Percentiles rank a stretch among this genome's conserved stretches.
phyloP scores from a whole-genome alignment of 2,888 invertebrate species.

The Epistrophe eligans region DNA sequence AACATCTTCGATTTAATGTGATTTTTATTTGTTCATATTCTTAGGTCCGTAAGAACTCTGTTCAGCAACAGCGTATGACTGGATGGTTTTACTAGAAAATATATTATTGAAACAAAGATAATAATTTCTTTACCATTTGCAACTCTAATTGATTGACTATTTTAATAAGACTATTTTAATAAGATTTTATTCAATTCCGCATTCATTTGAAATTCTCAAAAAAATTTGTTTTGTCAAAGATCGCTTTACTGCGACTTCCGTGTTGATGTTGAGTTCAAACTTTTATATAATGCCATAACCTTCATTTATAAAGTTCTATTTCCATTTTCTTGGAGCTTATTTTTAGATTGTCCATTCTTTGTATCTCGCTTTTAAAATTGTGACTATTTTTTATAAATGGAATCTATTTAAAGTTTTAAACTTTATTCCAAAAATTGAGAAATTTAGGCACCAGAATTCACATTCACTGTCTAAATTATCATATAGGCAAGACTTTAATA shows the following conservation, averaged over 20 bases:
- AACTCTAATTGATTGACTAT: too few relatives aligned
- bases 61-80: too few relatives aligned
- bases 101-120: too few relatives aligned
- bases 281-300: not conserved
- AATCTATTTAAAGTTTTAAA: not conserved
- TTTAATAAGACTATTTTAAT: too few relatives aligned
- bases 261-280: not conserved
- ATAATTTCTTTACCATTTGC: too few relatives aligned
- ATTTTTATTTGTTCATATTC: too few relatives aligned
- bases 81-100: too few relatives aligned
- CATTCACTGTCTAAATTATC: too few relatives aligned
- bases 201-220: not conserved
- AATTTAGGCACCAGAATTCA: not conserved
- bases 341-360: not conserved
- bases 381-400: not conserved
- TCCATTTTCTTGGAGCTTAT: not conserved
- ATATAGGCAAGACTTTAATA: not conserved
- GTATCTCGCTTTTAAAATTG: not conserved
- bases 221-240: not conserved
- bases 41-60: too few relatives aligned
- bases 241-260: not conserved
- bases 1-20: too few relatives aligned
- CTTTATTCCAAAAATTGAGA: too few relatives aligned
- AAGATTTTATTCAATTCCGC: not conserved
- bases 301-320: not conserved